Percentiles rank a stretch among this genome's conserved stretches.
Conservation (phyloP, 2,888 invertebrate species). For the Meganola albula region DNA sequence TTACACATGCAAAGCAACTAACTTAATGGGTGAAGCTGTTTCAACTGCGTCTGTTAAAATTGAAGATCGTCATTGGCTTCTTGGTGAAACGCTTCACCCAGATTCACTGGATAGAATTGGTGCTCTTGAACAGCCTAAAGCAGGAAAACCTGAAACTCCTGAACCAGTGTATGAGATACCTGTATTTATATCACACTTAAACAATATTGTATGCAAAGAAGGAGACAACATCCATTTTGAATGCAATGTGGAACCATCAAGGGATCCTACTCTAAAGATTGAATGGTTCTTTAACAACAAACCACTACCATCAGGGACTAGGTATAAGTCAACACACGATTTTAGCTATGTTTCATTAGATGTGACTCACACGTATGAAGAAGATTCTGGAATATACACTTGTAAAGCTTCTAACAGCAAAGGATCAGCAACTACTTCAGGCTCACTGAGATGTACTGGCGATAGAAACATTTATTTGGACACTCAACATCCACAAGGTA, state of each 20-base stretch:
- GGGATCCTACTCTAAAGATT: constrained; percentile 92
- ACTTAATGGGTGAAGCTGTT: constrained; percentile 95
- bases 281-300: constrained; percentile 98
- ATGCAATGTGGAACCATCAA: constrained; percentile 93
- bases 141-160: constrained; percentile 80
- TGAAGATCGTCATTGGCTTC: constrained; percentile 91
- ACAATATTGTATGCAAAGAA: constrained; percentile 92
- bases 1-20: constrained; percentile 96
- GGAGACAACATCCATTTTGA: constrained; percentile 93
- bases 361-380: constrained; percentile 90
- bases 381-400: constrained; percentile 95
- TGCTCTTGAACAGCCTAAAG: constrained; percentile 88
- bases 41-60: constrained; percentile 94
- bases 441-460: constrained; percentile 89
- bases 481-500: constrained; percentile 97
- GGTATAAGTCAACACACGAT: constrained; percentile 95
- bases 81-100: constrained; percentile 92
- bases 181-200: constrained; percentile 92
- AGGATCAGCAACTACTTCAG: constrained; percentile 93
- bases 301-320: constrained; percentile 90
- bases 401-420: constrained; percentile 93
- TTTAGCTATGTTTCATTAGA: constrained; percentile 97
- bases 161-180: constrained; percentile 91
- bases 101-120: constrained; percentile 92
- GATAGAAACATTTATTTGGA: constrained; percentile 89